phyloP scores from a whole-genome alignment of 2,888 invertebrate species.

The Latrodectus elegans region DNA sequence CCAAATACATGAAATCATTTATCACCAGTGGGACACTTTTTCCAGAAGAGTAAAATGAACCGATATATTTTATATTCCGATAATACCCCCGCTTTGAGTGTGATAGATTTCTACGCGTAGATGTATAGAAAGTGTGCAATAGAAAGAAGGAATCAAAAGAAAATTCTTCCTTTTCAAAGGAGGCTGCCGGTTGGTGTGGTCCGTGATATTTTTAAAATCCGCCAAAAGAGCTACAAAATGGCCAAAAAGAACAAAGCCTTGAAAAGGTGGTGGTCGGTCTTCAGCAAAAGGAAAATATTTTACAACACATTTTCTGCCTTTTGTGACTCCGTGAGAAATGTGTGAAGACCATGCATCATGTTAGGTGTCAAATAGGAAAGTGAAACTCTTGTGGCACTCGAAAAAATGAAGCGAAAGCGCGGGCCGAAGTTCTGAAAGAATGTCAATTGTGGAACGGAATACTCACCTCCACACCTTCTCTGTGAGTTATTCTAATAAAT shows the following conservation, averaged over 20 bases:
- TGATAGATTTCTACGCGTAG: constrained; percentile 47
- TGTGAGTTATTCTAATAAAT: too few relatives aligned
- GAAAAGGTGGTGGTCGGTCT: constrained; percentile 6
- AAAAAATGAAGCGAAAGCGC: background rate
- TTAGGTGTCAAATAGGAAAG: constrained; percentile 38
- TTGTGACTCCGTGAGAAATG: constrained; percentile 47
- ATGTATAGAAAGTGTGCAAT: background rate
- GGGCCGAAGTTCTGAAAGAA: background rate
- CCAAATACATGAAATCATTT: constrained; percentile 50
- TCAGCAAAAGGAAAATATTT: constrained; percentile 56
- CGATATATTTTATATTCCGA: constrained; percentile 67
- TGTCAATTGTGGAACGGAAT: too few relatives aligned
- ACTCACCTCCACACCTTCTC: too few relatives aligned
- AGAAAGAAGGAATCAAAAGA: background rate
- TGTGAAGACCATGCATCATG: constrained; percentile 54
- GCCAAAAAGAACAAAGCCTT: constrained; percentile 59
- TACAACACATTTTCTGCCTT: constrained; percentile 50
- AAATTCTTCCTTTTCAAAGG: background rate
- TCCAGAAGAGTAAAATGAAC: constrained; percentile 49
- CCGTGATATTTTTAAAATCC: constrained; percentile 46
- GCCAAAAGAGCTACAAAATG: constrained; percentile 34
- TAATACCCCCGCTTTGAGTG: constrained; percentile 56
- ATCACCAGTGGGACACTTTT: constrained; percentile 41
- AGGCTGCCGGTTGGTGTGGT: background rate
- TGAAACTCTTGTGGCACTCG: constrained; percentile 13